Evolutionary conservation across 2,888 invertebrate species (phyloP).

Genomic region (Hemithea aestivaria): DNA sequence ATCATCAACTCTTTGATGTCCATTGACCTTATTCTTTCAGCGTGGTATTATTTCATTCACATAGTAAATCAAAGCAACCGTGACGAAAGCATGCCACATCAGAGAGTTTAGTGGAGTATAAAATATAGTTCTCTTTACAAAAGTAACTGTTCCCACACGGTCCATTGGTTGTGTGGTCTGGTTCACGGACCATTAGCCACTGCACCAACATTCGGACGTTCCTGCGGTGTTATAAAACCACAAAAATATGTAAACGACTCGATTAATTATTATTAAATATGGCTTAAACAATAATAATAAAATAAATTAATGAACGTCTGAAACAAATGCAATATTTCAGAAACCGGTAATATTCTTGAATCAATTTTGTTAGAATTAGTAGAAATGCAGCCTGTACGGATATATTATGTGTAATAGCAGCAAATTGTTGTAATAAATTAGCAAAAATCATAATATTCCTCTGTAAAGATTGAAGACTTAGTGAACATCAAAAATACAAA

Average conservation of each 20-base stretch:
- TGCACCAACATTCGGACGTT: conserved; percentile 57
- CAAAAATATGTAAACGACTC: conserved; percentile 35
- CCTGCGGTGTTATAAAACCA: conserved; percentile 58
- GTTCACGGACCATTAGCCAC: conserved; percentile 59
- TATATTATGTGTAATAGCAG: no score
- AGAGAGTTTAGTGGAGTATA: conserved; percentile 1
- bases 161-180: conserved; percentile 43
- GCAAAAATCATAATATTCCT: no score
- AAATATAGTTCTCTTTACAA: conserved; percentile 7
- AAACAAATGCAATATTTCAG: no score
- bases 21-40: neutral
- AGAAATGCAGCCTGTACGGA: no score
- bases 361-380: conserved; percentile 3
- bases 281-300: no score
- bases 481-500: no score
- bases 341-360: no score
- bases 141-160: conserved; percentile 55
- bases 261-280: no score
- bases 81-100: neutral
- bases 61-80: no score
- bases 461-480: no score
- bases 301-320: no score
- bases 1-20: conserved; percentile 1
- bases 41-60: neutral
- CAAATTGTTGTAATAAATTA: no score